These are phyloP conservation scores for Eudemis profundana DNA, from an alignment of 2,888 invertebrate species.

Conservation along the genomic window DNA sequence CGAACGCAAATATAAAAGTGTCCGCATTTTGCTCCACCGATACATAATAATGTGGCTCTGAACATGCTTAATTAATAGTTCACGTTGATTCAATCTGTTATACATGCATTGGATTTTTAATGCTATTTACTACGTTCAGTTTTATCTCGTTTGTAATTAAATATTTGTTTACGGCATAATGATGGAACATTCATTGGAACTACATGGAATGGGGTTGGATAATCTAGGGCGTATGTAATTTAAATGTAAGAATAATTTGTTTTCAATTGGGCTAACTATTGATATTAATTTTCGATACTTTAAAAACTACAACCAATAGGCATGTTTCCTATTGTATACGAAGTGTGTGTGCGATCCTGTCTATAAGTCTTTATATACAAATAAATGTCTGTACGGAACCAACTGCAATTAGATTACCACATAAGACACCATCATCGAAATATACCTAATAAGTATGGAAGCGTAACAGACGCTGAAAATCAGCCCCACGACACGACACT, in stretches of 20 bases:
- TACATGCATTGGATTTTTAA: constrained; percentile 56
- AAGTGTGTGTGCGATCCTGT: too few relatives aligned
- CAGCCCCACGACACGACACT: too few relatives aligned
- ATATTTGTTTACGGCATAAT: constrained; percentile 6
- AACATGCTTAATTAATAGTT: constrained; percentile 28
- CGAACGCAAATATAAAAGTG: constrained; percentile 71
- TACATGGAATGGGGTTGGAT: not conserved
- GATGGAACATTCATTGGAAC: not conserved
- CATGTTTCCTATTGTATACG: too few relatives aligned
- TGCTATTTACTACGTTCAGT: constrained; percentile 3
- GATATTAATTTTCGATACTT: not conserved
- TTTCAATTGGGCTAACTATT: not conserved
- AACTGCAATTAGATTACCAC: too few relatives aligned
- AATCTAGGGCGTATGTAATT: not conserved
- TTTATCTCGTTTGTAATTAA: constrained; percentile 2
- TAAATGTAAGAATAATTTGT: not conserved
- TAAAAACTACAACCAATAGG: too few relatives aligned
- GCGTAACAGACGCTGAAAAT: too few relatives aligned
- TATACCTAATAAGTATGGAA: too few relatives aligned
- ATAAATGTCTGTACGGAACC: too few relatives aligned
- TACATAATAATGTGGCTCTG: constrained; percentile 30
- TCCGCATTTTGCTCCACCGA: constrained; percentile 42
- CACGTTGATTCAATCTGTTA: constrained; percentile 57
- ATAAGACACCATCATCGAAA: too few relatives aligned
- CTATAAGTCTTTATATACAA: too few relatives aligned